Percentiles rank a stretch among this genome's conserved stretches.
Conservation (phyloP, 2,888 invertebrate species). For the Chironomus tentans region DNA sequence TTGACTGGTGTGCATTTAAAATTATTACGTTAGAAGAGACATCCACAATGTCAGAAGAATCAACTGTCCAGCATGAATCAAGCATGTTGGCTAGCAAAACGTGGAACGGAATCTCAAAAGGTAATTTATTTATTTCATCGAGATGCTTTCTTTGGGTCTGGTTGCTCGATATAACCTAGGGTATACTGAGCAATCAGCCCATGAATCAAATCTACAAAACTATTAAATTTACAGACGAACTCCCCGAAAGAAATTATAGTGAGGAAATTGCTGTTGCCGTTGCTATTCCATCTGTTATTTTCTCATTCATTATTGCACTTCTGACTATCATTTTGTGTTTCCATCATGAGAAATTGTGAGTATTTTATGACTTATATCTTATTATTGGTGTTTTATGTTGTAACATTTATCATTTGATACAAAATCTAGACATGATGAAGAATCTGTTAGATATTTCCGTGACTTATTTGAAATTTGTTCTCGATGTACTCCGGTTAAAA, state of each 20-base stretch:
- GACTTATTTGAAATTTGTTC: constrained; percentile 64
- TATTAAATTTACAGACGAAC: too few relatives aligned
- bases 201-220: too few relatives aligned
- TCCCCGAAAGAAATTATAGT: constrained; percentile 61
- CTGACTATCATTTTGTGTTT: constrained; percentile 66
- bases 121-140: too few relatives aligned
- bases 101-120: constrained; percentile 55
- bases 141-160: too few relatives aligned
- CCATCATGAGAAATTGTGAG: constrained; percentile 69
- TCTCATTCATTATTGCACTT: constrained; percentile 55
- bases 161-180: too few relatives aligned
- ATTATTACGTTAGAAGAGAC: constrained; percentile 48
- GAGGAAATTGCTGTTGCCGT: constrained; percentile 61
- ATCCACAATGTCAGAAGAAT: constrained; percentile 34
- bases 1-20: constrained; percentile 86
- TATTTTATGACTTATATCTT: constrained; percentile 32
- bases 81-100: constrained; percentile 33
- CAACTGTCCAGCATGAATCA: background rate
- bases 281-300: constrained; percentile 57
- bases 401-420: constrained; percentile 7
- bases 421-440: constrained; percentile 50
- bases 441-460: constrained; percentile 56
- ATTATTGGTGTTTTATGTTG: background rate
- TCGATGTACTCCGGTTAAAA: constrained; percentile 42
- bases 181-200: too few relatives aligned